phyloP scores from a whole-genome alignment of 2,888 invertebrate genomes.

The Ptychoptera albimana region DNA sequence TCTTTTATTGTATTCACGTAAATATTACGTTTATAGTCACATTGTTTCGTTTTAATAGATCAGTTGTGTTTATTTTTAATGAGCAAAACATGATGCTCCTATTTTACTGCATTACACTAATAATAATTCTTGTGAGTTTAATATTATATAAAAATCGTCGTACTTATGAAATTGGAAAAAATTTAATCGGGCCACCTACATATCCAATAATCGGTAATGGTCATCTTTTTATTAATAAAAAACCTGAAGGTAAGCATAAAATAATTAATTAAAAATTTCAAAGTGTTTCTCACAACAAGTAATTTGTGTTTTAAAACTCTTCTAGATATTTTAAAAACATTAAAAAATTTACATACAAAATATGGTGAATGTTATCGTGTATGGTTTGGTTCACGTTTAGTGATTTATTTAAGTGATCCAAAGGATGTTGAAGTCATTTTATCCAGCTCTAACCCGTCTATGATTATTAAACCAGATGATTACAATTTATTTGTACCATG shows the following conservation, averaged over 20 bases:
- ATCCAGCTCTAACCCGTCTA: slow-evolving; percentile 13
- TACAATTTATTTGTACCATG: slow-evolving; percentile 34
- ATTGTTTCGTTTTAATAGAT: no score
- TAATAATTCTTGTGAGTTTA: no score
- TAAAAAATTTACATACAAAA: slow-evolving; percentile 4
- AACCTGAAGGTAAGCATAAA: slow-evolving; percentile 16
- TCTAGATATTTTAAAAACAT: no score
- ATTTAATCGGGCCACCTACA: slow-evolving; percentile 14
- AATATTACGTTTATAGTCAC: no score
- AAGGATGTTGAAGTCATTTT: slow-evolving; percentile 19
- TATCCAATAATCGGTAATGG: slow-evolving; percentile 21
- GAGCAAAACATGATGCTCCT: no score
- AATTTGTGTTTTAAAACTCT: no score
- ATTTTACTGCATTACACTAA: no score
- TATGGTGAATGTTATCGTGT: slow-evolving; percentile 20
- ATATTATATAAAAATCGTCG: neutral
- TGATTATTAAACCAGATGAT: slow-evolving; percentile 37
- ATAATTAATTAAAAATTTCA: no score
- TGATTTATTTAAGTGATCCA: slow-evolving; percentile 20
- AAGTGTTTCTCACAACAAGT: no score
- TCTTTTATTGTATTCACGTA: no score
- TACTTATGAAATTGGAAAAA: neutral
- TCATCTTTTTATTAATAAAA: slow-evolving; percentile 16
- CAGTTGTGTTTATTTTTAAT: no score
- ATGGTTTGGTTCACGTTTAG: slow-evolving; percentile 13